Evolutionary conservation across 2,113 vertebrate species (phyloP).

Genomic region (Marmota monax): DNA sequence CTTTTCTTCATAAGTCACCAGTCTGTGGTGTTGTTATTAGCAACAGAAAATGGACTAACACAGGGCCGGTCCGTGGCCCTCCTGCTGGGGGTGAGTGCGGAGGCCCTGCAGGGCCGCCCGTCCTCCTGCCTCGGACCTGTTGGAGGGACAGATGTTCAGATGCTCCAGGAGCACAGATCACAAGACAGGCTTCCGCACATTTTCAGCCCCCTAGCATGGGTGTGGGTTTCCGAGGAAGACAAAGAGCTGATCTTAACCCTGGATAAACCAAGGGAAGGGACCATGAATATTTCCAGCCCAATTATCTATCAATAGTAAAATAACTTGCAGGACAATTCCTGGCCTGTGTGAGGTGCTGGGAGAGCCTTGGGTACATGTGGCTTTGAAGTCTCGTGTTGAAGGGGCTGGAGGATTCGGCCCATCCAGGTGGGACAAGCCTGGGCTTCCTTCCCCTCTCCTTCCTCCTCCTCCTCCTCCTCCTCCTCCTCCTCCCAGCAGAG

Average conservation of each 20-base stretch:
- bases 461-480: too few relatives aligned
- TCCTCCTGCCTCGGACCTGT: too few relatives aligned
- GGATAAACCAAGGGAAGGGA: not conserved
- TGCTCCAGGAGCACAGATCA: not conserved
- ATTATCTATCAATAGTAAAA: not conserved
- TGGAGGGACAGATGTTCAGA: not conserved
- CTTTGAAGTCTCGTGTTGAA: not conserved
- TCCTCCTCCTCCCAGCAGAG: not conserved
- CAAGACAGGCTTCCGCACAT: not conserved
- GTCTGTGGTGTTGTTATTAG: not conserved
- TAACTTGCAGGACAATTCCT: not conserved
- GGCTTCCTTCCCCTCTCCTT: not conserved
- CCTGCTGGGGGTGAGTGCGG: not conserved
- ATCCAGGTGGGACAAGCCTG: too few relatives aligned
- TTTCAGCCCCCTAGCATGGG: not conserved
- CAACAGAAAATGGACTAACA: not conserved
- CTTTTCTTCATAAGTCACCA: not conserved
- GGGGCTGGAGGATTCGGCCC: not conserved
- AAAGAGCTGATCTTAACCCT: constrained; percentile 17
- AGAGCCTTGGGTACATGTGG: not conserved
- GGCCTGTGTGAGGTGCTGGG: not conserved
- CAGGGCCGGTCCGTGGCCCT: not conserved
- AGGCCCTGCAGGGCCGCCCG: not conserved
- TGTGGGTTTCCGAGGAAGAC: not conserved
- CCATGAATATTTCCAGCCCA: not conserved